A percentile compares a stretch with the other conserved stretches of the same genome.
Conservation (phyloP, 1,140 invertebrate species). For the Anoplophora glabripennis region DNA sequence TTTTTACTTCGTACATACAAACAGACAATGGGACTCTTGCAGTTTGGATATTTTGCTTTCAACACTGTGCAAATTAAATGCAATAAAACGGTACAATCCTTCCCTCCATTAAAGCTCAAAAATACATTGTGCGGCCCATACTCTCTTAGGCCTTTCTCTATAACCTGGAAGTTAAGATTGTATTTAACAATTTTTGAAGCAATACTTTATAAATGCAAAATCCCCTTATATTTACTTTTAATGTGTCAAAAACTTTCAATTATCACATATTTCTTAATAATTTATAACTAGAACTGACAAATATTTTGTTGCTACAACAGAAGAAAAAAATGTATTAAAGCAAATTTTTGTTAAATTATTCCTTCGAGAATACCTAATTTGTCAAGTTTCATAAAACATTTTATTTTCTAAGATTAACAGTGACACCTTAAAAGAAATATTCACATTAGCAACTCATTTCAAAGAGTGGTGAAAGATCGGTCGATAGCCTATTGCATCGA, state of each 20-base stretch:
- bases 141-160: constrained; percentile 52
- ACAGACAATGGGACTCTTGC: constrained; percentile 46
- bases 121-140: constrained; percentile 73
- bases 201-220: neutral
- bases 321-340: neutral
- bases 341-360: neutral
- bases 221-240: neutral
- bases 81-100: constrained; percentile 91
- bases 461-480: too few species aligned
- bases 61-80: constrained; percentile 71
- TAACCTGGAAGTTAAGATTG: constrained; percentile 31
- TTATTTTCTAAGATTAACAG: too few species aligned
- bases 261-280: too few species aligned
- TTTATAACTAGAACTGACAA: too few species aligned
- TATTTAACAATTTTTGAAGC: neutral
- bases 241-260: too few species aligned
- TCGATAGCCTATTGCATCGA: too few species aligned
- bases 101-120: constrained; percentile 94
- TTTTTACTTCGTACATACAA: constrained; percentile 73
- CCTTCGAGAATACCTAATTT: too few species aligned
- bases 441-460: too few species aligned
- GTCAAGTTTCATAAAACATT: too few species aligned
- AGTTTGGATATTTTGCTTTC: constrained; percentile 52
- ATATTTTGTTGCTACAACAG: neutral
- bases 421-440: too few species aligned